A percentile compares a stretch with the other conserved stretches of the same genome.
Conservation (phyloP, 1,140 invertebrate genomes). For the Trypoxylus dichotomus region DNA sequence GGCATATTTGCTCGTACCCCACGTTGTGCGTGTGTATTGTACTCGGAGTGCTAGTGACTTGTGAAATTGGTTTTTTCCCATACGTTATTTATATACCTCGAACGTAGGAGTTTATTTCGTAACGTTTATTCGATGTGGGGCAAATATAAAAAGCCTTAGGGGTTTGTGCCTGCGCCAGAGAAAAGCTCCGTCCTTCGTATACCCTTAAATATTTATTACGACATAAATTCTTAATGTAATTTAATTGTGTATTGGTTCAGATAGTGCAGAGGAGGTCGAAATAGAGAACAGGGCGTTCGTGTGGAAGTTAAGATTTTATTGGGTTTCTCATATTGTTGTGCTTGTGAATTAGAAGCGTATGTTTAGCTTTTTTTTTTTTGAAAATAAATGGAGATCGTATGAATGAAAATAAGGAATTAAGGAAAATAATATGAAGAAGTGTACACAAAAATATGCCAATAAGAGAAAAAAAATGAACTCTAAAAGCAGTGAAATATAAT, state of each 20-base stretch:
- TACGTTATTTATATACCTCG: conserved; percentile 14
- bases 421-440: too few species aligned
- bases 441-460: too few species aligned
- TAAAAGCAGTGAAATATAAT: too few species aligned
- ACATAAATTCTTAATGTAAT: conserved; percentile 16
- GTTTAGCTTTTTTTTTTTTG: too few species aligned
- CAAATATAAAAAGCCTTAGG: conserved; percentile 17
- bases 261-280: background rate
- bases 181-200: background rate
- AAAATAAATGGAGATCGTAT: too few species aligned
- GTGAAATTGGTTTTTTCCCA: conserved; percentile 24
- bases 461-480: too few species aligned
- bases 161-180: background rate
- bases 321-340: too few species aligned
- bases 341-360: too few species aligned
- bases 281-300: background rate
- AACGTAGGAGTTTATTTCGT: conserved; percentile 18
- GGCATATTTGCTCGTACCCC: background rate
- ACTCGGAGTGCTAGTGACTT: conserved; percentile 18
- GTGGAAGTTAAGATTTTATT: background rate
- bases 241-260: background rate
- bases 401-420: too few species aligned
- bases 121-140: conserved; percentile 21
- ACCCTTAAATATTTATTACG: conserved; percentile 7
- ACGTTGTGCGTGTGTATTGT: background rate